Conservation (phyloP, 2,113 vertebrate species). For the Alexandromys fortis region DNA sequence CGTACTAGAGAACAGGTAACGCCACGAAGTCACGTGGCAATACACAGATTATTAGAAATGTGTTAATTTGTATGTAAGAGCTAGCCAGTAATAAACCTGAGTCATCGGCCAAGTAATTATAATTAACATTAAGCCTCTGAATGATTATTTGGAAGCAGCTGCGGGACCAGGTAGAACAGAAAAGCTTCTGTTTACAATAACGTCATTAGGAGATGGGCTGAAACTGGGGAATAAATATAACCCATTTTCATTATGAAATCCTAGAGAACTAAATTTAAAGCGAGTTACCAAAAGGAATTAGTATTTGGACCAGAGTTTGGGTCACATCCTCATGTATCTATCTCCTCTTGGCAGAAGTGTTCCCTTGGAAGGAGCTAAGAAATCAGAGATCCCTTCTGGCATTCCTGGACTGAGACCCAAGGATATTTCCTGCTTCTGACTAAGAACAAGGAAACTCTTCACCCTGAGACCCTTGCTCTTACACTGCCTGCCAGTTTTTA, state of each 20-base stretch:
- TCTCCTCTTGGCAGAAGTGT: background rate
- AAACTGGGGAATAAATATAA: background rate
- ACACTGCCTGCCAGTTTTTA: background rate
- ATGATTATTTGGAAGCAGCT: too few relatives aligned
- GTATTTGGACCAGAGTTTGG: background rate
- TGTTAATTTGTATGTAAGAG: too few relatives aligned
- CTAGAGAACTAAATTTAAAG: background rate
- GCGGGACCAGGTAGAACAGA: too few relatives aligned
- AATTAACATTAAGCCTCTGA: too few relatives aligned
- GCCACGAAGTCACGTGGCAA: too few relatives aligned
- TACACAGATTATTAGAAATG: too few relatives aligned
- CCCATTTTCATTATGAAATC: background rate
- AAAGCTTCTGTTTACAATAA: too few relatives aligned
- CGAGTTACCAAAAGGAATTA: background rate
- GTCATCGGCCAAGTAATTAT: too few relatives aligned
- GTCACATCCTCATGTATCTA: background rate
- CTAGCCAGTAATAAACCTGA: too few relatives aligned
- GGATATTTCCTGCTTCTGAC: background rate
- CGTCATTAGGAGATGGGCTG: background rate
- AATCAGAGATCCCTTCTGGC: background rate
- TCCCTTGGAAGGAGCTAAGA: background rate
- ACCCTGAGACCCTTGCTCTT: background rate
- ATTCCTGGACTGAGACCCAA: background rate
- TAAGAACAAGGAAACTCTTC: background rate
- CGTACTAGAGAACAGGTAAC: too few relatives aligned